These are phyloP conservation scores for Pongo abelii DNA, from an alignment of 2,113 vertebrate species.

Conservation along the genomic window DNA sequence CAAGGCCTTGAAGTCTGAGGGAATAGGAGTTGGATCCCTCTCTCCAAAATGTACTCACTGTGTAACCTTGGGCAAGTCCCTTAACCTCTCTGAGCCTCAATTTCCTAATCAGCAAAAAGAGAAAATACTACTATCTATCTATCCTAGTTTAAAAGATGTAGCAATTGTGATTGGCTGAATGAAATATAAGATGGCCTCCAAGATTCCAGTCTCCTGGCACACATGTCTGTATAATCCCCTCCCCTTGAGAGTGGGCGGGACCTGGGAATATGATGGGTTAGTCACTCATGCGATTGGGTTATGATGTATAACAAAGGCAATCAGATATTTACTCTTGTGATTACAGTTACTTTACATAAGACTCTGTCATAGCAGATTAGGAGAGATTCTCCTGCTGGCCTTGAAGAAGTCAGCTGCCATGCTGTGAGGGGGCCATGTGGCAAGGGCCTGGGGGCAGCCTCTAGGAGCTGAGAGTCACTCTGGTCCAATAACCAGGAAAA, in stretches of 20 bases:
- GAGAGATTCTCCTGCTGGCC: neutral
- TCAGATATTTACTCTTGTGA: neutral
- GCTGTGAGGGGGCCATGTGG: neutral
- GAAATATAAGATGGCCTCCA: neutral
- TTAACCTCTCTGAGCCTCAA: neutral
- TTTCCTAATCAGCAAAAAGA: neutral
- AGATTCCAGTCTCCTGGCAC: neutral
- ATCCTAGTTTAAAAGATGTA: neutral
- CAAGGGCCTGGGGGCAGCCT: neutral
- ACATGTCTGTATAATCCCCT: neutral
- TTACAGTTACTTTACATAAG: neutral
- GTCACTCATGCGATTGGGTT: neutral
- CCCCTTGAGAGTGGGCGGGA: neutral
- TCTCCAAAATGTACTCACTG: neutral
- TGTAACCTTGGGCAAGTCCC: neutral
- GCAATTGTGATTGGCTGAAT: no score
- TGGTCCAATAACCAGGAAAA: neutral
- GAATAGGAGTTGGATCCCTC: neutral
- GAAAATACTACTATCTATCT: neutral
- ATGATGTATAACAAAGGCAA: neutral
- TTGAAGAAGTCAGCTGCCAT: neutral
- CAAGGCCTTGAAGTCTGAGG: neutral
- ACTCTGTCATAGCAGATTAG: neutral
- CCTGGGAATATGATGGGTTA: neutral
- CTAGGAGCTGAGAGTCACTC: neutral